Base-by-base conservation (phyloP, 2,888 invertebrate species). In the Noctua fimbriata region DNA sequence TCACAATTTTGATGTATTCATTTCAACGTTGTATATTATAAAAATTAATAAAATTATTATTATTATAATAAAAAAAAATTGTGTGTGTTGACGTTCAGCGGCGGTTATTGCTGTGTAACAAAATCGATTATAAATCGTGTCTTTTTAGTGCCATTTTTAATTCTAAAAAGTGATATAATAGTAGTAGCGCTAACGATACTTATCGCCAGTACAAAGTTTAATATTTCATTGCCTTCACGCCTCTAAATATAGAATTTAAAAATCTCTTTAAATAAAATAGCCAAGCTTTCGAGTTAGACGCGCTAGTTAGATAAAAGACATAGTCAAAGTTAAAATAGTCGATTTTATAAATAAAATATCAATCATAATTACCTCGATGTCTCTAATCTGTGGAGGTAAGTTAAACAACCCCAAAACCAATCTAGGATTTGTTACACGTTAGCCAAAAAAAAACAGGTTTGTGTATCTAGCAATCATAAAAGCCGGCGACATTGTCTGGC, bases 321-420 rank as follows among this genome's bases (percentile, higher is more conserved):
- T 90, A 89, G 86, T 86, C 85, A 79, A 89, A 86, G 82, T 78
- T 89, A 88, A 65, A 74, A 79, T 88, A 89, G 89, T 91, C 88
- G 85, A 88, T 91, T 92, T 87, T 88, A 92, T 90, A 92, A 88
- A 90, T 87, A 44, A 44, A 67, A 79, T 78, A 88, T 78, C 92
- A 88, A 90, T 85, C 73, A 74, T 78, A 21, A 83, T 77, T 89
- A 91, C 90, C 92, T 89, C 91, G 90, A 97, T 97, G 96, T 96
- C 96, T 93, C 92, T 97, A 47, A 94, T 97, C 88, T 96, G 96
- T 91, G 96, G 96, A 95, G 96, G 96, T 97, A 92, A 96, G 96
- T 96, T n/a, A 28, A 1, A 4, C 0, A n/a, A 2, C 1, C 1
- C 12, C 3, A 10, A 60, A 74, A 72, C 2, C 73, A 84, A 73